Base-by-base conservation (phyloP, 2,888 invertebrate species). In the Plutella xylostella region DNA sequence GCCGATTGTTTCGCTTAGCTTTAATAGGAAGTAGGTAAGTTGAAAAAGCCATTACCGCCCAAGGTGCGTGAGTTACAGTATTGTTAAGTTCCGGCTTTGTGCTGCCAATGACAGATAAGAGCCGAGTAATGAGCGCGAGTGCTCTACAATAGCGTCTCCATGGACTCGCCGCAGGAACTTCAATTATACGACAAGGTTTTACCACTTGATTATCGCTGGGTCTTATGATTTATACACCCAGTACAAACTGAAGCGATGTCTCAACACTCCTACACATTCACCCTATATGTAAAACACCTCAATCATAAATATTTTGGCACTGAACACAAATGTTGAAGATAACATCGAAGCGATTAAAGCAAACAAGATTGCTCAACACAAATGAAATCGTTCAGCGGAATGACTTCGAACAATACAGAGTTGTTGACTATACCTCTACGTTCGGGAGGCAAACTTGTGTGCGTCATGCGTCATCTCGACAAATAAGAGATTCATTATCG, bases 61-160 rank as follows among this genome's bases (percentile, higher is more conserved):
- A 58, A 61, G 60, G 61, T 61, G 63, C 59, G 63, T 67, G 65
- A 65, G 64, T 60, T 62, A 64, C 60, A 66, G 62, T 65, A 69
- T 71, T 72, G 70, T 74, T 68, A 57, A 57, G 60, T 58, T 58
- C 61, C 58, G 58, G 66, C 68, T 69, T 72, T 76, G 71, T 77
- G 62, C 69, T 74, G 72, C 71, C 72, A 78, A 74, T 76, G 75
- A 74, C 76, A 78, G 78, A 78, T 79, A 79, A 79, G 72, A 68
- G 63, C 62, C 61, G 55, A 55, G 70, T 70, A 72, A 73, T 69
- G 70, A 70, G 65, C 60, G 55, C 67, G 63, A 61, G 60, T 64
- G 57, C 61, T 57, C 63, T 61, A 72, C 67, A 73, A 68, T 66
- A 63, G 68, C 63, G 65, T 68, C 65, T 65, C 60, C 51, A 51